Conservation (phyloP, 2,888 invertebrate species). For the Philereme transversata region DNA sequence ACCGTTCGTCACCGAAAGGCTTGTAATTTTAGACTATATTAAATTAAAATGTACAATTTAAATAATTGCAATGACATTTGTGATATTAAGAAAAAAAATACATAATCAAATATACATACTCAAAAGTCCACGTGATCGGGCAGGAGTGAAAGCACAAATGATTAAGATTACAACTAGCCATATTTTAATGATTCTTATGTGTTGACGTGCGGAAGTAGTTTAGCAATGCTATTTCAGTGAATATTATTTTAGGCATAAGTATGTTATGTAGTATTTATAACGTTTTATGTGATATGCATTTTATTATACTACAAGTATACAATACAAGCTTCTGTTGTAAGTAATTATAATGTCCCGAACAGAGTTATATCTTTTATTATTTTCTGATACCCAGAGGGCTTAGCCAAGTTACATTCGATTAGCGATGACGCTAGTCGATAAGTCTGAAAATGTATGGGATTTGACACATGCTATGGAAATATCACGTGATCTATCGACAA, state of each 20-base stretch:
- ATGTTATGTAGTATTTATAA: conserved; percentile 83
- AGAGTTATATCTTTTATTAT: conserved; percentile 16
- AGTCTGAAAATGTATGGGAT: too few species aligned
- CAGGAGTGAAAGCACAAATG: conserved; percentile 66
- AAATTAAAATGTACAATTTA: conserved; percentile 35
- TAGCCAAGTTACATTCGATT: too few species aligned
- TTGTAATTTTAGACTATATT: conserved; percentile 25
- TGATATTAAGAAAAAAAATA: conserved; percentile 72
- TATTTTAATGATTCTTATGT: conserved; percentile 71
- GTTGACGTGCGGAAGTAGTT: conserved; percentile 53
- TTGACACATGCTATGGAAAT: too few species aligned
- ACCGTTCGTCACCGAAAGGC: conserved; percentile 28
- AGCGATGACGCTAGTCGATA: too few species aligned
- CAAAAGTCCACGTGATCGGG: conserved; percentile 35
- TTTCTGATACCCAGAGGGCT: too few species aligned
- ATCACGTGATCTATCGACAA: too few species aligned
- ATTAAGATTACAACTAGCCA: conserved; percentile 73
- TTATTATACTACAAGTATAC: conserved; percentile 83
- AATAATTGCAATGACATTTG: conserved; percentile 73
- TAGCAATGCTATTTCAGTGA: conserved; percentile 71
- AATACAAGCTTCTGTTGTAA: conserved; percentile 84
- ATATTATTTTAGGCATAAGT: conserved; percentile 75
- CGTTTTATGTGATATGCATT: conserved; percentile 83
- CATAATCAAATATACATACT: conserved; percentile 46
- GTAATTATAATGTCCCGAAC: conserved; percentile 70